These are phyloP conservation scores for Anas bernieri DNA, from an alignment of 2,797 vertebrate species.

Conservation along the genomic window DNA sequence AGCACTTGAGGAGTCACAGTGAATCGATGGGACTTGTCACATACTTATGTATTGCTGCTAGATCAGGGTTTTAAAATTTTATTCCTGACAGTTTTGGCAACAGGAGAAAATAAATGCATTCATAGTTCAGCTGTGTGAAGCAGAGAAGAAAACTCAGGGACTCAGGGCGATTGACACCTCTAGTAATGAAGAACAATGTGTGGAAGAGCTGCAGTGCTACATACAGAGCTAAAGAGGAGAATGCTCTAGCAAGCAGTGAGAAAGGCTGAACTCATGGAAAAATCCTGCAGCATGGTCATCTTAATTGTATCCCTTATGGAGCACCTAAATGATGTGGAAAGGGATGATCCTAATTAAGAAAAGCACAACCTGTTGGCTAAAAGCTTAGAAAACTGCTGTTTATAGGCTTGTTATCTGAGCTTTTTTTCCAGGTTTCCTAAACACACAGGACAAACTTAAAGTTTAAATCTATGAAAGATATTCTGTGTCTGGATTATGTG, in stretches of 20 bases:
- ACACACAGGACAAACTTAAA: background rate
- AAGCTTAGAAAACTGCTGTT: background rate
- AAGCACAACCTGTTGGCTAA: background rate
- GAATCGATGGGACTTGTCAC: background rate
- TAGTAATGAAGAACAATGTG: background rate
- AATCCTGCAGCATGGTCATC: background rate
- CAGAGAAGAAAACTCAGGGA: background rate
- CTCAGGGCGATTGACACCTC: rapidly evolving
- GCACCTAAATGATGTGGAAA: background rate
- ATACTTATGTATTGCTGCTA: background rate
- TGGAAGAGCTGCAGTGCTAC: background rate
- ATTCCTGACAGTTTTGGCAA: background rate
- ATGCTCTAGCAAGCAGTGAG: background rate
- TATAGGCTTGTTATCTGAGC: background rate
- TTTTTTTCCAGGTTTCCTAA: background rate
- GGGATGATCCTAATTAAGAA: background rate
- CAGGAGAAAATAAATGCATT: background rate
- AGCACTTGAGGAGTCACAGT: background rate
- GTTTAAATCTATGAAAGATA: background rate
- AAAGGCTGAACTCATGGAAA: background rate
- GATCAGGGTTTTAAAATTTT: background rate
- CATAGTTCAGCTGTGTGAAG: background rate
- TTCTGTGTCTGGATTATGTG: background rate
- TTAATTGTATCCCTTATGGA: background rate
- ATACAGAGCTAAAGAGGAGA: background rate